A percentile compares a stretch with the other conserved stretches of the same genome.
Evolutionary conservation across 2,888 invertebrate species (phyloP).

Genomic region (Auanema sp.): DNA sequence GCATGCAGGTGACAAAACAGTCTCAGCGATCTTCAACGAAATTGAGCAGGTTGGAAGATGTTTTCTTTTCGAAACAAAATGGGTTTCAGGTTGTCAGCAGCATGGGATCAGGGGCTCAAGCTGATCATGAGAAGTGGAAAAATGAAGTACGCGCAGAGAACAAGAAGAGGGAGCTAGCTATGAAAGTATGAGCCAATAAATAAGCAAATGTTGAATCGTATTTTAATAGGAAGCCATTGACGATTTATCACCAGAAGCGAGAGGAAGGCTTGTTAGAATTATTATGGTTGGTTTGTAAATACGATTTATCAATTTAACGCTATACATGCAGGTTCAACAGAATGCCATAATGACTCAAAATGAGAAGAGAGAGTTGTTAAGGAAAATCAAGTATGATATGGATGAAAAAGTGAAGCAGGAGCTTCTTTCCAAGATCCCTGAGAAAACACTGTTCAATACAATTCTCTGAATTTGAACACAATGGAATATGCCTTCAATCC

Average conservation of each 20-base stretch:
- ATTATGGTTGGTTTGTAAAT: neutral
- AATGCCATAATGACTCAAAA: neutral
- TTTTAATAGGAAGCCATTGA: neutral
- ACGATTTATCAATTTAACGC: neutral
- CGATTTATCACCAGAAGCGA: neutral
- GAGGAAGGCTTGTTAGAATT: neutral
- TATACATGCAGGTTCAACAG: neutral
- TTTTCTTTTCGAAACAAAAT: too few species aligned
- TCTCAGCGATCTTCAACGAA: neutral
- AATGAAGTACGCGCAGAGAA: too few species aligned
- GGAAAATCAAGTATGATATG: neutral
- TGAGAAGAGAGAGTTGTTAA: neutral
- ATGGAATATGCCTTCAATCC: too few species aligned
- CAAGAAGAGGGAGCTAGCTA: too few species aligned
- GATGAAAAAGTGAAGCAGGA: neutral
- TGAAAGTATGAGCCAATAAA: too few species aligned
- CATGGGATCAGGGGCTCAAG: too few species aligned
- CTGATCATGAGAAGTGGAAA: too few species aligned
- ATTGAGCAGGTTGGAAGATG: neutral
- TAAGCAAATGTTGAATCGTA: too few species aligned
- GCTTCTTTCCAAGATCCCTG: neutral
- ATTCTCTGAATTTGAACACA: neutral
- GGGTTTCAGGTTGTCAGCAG: too few species aligned
- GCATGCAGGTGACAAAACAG: constrained; percentile 2
- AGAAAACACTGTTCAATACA: neutral